Conservation (phyloP, 2,797 vertebrate genomes). For the Helicolenus hilgendorfi region DNA sequence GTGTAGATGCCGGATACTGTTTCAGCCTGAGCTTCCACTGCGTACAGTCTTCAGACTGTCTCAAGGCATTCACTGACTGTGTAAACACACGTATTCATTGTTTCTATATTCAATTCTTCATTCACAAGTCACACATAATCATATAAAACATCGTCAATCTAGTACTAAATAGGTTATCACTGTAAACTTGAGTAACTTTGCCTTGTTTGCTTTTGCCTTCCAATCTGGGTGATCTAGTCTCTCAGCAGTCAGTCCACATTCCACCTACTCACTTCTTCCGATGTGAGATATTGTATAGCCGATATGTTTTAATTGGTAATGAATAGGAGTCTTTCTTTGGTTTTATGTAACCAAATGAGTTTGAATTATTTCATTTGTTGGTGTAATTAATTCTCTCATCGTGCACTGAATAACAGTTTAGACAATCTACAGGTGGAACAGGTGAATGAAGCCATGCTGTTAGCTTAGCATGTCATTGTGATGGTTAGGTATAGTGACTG, state of each 20-base stretch:
- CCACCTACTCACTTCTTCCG: neutral
- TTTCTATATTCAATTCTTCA: neutral
- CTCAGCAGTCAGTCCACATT: neutral
- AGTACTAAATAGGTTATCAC: neutral
- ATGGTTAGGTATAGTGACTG: neutral
- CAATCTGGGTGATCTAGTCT: neutral
- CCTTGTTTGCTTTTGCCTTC: neutral
- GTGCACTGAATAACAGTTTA: neutral
- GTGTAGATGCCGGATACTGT: slow-evolving; percentile 48
- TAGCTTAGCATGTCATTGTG: neutral
- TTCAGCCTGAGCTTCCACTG: slow-evolving; percentile 36
- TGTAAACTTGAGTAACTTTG: neutral
- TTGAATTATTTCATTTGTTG: neutral
- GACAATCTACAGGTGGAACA: neutral
- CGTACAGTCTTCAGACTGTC: neutral
- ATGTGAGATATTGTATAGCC: neutral
- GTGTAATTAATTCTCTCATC: neutral
- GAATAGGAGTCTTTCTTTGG: neutral
- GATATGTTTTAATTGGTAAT: neutral
- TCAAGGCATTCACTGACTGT: neutral
- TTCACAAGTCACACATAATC: neutral
- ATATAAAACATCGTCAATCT: neutral
- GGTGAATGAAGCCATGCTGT: neutral
- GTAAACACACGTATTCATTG: neutral
- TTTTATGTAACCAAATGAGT: neutral